phyloP scores from a whole-genome alignment of 2,888 invertebrate species.

The Ichneumon xanthorius region DNA sequence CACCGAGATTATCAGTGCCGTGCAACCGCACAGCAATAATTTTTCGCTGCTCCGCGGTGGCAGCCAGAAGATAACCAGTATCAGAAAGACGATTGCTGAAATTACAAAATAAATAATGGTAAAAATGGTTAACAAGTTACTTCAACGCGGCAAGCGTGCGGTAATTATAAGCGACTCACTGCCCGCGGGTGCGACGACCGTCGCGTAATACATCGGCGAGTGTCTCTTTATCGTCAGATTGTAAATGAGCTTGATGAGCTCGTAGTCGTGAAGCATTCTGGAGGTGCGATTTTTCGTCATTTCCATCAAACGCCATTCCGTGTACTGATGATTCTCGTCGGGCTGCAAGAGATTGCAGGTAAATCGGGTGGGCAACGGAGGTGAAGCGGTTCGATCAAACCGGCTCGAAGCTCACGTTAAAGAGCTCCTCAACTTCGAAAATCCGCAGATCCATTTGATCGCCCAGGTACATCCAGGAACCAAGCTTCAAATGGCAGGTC shows the following conservation, averaged over 20 bases:
- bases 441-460: constrained; percentile 86
- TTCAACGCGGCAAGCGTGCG: neutral
- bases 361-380: neutral
- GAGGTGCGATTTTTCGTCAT: constrained; percentile 33
- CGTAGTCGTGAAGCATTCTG: constrained; percentile 66
- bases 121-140: constrained; percentile 11
- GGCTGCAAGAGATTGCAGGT: neutral
- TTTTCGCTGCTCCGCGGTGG: constrained; percentile 90
- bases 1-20: constrained; percentile 87
- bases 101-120: constrained; percentile 37
- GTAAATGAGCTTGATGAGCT: constrained; percentile 86
- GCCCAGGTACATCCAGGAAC: constrained; percentile 90
- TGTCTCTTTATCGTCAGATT: constrained; percentile 86
- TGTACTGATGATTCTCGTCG: constrained; percentile 35
- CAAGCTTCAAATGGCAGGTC: constrained; percentile 88
- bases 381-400: neutral
- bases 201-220: constrained; percentile 87
- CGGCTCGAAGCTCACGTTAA: constrained; percentile 20
- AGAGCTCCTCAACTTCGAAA: constrained; percentile 63
- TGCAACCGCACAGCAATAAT: constrained; percentile 87
- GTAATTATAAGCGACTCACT: constrained; percentile 80
- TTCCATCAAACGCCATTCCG: constrained; percentile 49
- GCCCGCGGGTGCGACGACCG: constrained; percentile 88
- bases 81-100: constrained; percentile 87
- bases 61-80: constrained; percentile 88